These are phyloP conservation scores for Pyrocephalus nanus DNA, from an alignment of 2,797 vertebrate genomes.

Conservation along the genomic window DNA sequence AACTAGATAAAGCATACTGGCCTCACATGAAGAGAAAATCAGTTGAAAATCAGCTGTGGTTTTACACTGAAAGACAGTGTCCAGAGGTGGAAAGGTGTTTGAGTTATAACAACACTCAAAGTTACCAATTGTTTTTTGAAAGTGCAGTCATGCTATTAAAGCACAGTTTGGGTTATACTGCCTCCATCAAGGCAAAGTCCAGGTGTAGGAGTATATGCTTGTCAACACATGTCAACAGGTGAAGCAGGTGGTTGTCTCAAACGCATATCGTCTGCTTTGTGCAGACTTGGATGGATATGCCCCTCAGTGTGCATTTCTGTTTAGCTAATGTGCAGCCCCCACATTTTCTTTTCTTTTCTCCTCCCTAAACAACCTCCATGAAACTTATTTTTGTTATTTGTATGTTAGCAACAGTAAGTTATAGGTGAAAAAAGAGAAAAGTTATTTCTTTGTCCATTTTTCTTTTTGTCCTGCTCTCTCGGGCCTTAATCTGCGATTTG, in stretches of 20 bases:
- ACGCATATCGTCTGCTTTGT: neutral
- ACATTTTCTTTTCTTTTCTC: neutral
- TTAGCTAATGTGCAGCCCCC: neutral
- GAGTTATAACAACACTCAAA: neutral
- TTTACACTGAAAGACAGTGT: neutral
- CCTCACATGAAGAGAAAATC: neutral
- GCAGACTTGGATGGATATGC: neutral
- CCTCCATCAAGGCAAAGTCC: neutral
- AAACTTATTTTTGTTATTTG: neutral
- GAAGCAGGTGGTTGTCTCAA: neutral
- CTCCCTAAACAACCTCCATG: neutral
- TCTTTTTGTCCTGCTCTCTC: neutral
- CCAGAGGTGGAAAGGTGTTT: neutral
- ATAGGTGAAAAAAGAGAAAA: neutral
- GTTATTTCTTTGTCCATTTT: accelerated
- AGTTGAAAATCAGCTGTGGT: neutral
- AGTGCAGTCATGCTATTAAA: neutral
- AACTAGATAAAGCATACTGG: neutral
- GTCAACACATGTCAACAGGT: neutral
- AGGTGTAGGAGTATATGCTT: neutral
- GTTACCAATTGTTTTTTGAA: neutral
- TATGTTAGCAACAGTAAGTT: neutral
- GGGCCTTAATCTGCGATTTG: neutral
- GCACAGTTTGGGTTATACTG: neutral
- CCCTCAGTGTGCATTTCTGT: neutral